phyloP scores from a whole-genome alignment of 2,113 vertebrate species.

The Ctenodactylus gundi region DNA sequence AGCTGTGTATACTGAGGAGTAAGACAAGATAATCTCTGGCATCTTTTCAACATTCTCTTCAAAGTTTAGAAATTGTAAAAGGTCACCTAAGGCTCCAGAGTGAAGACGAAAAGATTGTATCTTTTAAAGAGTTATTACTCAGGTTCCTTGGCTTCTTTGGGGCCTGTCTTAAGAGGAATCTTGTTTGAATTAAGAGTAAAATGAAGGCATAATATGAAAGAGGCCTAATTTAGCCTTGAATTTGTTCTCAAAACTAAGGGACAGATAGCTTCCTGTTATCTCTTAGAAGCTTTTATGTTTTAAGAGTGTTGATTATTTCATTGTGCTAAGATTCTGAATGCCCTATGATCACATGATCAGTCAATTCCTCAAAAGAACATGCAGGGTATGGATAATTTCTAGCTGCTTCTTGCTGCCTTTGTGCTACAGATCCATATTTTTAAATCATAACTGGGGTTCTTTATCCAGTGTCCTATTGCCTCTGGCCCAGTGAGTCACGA shows the following conservation, averaged over 20 bases:
- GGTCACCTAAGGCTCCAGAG: constrained; percentile 7
- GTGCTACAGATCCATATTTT: constrained; percentile 41
- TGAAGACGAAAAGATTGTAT: constrained; percentile 29
- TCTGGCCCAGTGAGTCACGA: background rate
- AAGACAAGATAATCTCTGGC: constrained; percentile 16
- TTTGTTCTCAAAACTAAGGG: constrained; percentile 55
- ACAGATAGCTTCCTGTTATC: constrained; percentile 40
- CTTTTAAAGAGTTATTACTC: constrained; percentile 58
- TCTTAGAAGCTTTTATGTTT: constrained; percentile 54
- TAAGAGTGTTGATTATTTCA: constrained; percentile 52
- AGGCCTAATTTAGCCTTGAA: constrained; percentile 16
- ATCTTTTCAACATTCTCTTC: constrained; percentile 34
- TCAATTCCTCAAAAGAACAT: background rate
- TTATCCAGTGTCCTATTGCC: background rate
- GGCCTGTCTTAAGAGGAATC: constrained; percentile 54
- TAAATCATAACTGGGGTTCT: constrained; percentile 46
- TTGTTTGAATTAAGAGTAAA: constrained; percentile 63
- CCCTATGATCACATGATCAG: constrained; percentile 42
- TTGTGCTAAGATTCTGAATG: constrained; percentile 33
- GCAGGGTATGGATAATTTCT: constrained; percentile 19
- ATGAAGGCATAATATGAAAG: constrained; percentile 48
- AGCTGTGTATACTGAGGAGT: constrained; percentile 1
- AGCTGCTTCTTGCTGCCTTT: constrained; percentile 42
- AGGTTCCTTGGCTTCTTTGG: constrained; percentile 16
- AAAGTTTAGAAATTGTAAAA: constrained; percentile 53